A percentile compares a stretch with the other conserved stretches of the same genome.
Evolutionary conservation across 2,113 vertebrate genomes (phyloP).

Genomic region (Hepsetus odoe): DNA sequence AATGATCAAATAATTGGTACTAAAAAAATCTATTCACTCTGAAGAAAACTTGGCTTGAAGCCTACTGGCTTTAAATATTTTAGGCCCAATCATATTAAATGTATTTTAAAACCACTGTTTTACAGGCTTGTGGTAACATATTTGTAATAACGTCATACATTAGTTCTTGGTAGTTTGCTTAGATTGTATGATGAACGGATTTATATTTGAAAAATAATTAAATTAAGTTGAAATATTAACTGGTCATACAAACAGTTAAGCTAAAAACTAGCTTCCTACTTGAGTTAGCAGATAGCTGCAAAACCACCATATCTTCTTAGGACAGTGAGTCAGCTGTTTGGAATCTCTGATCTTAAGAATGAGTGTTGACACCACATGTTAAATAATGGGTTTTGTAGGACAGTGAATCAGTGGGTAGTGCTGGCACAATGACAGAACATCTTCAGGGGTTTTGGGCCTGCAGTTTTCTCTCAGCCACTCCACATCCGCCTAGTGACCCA

Average conservation of each 20-base stretch:
- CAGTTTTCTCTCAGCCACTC: conserved; percentile 15
- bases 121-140: too few relatives aligned
- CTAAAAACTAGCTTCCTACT: not conserved
- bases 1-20: too few relatives aligned
- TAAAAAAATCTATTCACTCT: too few relatives aligned
- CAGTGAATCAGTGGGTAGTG: conserved; percentile 40
- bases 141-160: too few relatives aligned
- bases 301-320: conserved; percentile 1
- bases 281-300: not conserved
- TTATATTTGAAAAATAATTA: not conserved
- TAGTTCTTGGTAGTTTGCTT: too few relatives aligned
- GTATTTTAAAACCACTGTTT: too few relatives aligned
- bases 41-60: too few relatives aligned
- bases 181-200: not conserved
- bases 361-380: conserved; percentile 1
- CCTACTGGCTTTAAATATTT: too few relatives aligned
- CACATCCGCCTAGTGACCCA: conserved; percentile 16
- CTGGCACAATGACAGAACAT: conserved; percentile 35
- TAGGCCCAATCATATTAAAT: too few relatives aligned
- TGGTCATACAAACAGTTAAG: not conserved
- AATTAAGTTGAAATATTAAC: not conserved
- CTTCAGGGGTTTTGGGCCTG: conserved; percentile 6
- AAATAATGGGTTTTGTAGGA: conserved; percentile 40
- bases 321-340: conserved; percentile 2
- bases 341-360: conserved; percentile 11